phyloP scores from a whole-genome alignment of 2,888 invertebrate genomes.

The Drosophila borborema region DNA sequence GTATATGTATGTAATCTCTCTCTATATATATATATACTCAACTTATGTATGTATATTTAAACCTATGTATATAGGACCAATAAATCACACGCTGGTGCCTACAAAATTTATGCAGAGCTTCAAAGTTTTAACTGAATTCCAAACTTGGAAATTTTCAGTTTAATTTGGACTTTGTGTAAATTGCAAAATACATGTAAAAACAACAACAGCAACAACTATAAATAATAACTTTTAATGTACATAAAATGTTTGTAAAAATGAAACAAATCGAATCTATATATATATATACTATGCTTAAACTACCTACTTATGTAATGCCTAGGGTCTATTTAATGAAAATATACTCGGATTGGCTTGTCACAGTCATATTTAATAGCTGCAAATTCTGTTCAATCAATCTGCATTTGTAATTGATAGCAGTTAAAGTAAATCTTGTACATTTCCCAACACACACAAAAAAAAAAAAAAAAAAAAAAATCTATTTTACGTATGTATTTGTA shows the following conservation, averaged over 20 bases:
- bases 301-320: conserved; percentile 53
- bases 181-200: conserved; percentile 24
- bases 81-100: conserved; percentile 57
- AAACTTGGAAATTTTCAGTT: conserved; percentile 9
- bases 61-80: conserved; percentile 41
- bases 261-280: conserved; percentile 22
- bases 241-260: conserved; percentile 56
- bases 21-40: conserved; percentile 6
- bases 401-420: conserved; percentile 40
- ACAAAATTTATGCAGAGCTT: conserved; percentile 28
- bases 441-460: conserved; percentile 8
- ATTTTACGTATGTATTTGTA: conserved; percentile 6
- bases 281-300: conserved; percentile 47
- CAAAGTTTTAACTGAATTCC: background rate
- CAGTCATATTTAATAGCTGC: conserved; percentile 61
- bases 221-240: conserved; percentile 61
- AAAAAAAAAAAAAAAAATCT: background rate
- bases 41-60: conserved; percentile 32
- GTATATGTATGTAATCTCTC: conserved; percentile 21
- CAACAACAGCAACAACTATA: conserved; percentile 45
- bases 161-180: conserved; percentile 25
- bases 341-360: conserved; percentile 55
- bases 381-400: conserved; percentile 26
- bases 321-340: conserved; percentile 59
- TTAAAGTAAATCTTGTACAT: conserved; percentile 42